A percentile compares a stretch with the other conserved stretches of the same genome.
phyloP scores from a whole-genome alignment of 2,797 vertebrate genomes.

The Erpetoichthys calabaricus region DNA sequence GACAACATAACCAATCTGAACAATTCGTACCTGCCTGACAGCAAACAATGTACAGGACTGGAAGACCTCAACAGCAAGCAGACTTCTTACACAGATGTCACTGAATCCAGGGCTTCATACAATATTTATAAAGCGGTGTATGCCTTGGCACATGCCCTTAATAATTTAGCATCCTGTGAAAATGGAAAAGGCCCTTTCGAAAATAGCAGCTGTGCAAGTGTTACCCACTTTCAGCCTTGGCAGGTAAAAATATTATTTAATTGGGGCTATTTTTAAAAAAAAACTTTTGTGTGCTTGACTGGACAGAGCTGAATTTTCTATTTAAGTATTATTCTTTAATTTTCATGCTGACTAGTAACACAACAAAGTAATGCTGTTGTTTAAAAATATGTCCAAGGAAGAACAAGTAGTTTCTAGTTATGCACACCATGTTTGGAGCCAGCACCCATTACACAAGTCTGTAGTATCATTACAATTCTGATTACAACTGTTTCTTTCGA shows the following conservation, averaged over 20 bases:
- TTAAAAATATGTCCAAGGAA: no score
- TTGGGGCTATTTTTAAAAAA: no score
- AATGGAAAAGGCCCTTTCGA: not conserved
- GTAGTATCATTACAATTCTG: no score
- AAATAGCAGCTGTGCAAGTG: constrained; percentile 1
- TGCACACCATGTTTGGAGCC: no score
- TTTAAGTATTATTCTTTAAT: no score
- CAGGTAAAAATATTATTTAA: not conserved
- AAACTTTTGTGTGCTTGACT: no score
- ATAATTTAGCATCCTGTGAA: constrained; percentile 1
- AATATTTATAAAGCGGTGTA: constrained; percentile 5
- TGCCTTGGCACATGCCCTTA: constrained; percentile 1
- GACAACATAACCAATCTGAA: not conserved
- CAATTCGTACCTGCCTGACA: not conserved
- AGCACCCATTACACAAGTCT: no score
- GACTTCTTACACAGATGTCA: constrained; percentile 1
- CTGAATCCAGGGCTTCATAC: constrained; percentile 3
- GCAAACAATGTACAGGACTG: constrained; percentile 2
- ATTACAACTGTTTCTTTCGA: no score
- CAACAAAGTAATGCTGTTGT: no score
- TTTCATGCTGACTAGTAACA: no score
- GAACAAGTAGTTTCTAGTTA: no score
- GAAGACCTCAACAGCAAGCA: not conserved
- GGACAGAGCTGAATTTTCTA: no score
- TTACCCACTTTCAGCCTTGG: constrained; percentile 1